Evolutionary conservation across 2,888 invertebrate genomes (phyloP).

Genomic region (Volucella zonaria): DNA sequence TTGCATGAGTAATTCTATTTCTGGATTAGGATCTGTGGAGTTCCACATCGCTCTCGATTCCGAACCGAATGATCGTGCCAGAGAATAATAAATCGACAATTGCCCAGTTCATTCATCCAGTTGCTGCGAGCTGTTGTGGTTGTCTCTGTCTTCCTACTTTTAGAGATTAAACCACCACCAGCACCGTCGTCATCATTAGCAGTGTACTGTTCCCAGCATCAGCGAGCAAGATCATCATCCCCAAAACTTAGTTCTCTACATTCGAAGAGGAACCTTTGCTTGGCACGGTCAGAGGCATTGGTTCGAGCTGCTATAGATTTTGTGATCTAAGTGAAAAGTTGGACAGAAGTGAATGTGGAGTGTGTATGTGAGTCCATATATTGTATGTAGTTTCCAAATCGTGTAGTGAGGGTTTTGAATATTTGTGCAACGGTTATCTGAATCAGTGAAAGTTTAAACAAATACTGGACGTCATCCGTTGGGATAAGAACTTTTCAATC

Average conservation of each 20-base stretch:
- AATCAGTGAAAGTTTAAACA: slow-evolving; percentile 1
- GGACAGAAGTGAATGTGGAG: slow-evolving; percentile 13
- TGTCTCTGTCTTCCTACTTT: slow-evolving; percentile 42
- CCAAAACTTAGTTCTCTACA: slow-evolving; percentile 41
- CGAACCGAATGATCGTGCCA: slow-evolving; percentile 37
- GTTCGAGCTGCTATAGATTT: slow-evolving; percentile 33
- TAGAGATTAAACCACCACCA: slow-evolving; percentile 25
- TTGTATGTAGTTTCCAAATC: not conserved
- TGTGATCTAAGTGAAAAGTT: slow-evolving; percentile 11
- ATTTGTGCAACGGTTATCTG: no score
- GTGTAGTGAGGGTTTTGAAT: not conserved
- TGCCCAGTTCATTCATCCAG: slow-evolving; percentile 52
- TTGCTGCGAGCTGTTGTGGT: slow-evolving; percentile 41
- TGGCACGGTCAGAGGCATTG: slow-evolving; percentile 65
- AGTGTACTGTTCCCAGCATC: not conserved
- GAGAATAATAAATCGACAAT: slow-evolving; percentile 36
- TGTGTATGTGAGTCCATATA: not conserved
- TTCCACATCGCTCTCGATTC: slow-evolving; percentile 52
- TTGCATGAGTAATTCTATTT: slow-evolving; percentile 55
- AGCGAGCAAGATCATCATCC: slow-evolving; percentile 31
- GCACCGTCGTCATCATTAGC: not conserved
- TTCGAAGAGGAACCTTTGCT: slow-evolving; percentile 64
- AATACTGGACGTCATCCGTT: not conserved
- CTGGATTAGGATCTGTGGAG: slow-evolving; percentile 64
- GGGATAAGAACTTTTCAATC: slow-evolving; percentile 1